A percentile compares a stretch with the other conserved stretches of the same genome.
Evolutionary conservation across 2,888 invertebrate genomes (phyloP).

Genomic region (Cenopis cana): DNA sequence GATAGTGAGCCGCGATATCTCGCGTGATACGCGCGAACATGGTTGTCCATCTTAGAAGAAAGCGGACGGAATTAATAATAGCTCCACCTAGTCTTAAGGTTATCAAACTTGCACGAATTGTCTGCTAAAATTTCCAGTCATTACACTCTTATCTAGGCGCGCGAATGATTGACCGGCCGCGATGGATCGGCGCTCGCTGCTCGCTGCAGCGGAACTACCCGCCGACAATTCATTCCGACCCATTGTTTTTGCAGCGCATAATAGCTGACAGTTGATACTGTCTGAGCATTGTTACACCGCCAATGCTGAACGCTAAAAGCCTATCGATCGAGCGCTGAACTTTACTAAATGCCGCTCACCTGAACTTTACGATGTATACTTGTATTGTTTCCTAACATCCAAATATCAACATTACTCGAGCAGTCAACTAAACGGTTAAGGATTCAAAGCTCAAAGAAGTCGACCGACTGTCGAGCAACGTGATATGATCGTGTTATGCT

Average conservation of each 20-base stretch:
- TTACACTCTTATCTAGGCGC: too few relatives aligned
- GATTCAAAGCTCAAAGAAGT: not conserved
- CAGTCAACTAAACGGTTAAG: not conserved
- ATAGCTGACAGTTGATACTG: constrained; percentile 13
- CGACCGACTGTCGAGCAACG: not conserved
- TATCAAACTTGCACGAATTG: too few relatives aligned
- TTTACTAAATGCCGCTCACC: constrained; percentile 26
- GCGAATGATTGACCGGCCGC: constrained; percentile 23
- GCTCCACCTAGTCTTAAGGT: too few relatives aligned
- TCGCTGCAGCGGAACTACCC: not conserved
- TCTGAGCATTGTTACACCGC: not conserved
- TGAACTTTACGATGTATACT: constrained; percentile 31
- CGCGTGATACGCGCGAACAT: constrained; percentile 12
- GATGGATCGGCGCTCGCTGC: not conserved
- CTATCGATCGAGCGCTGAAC: constrained; percentile 20
- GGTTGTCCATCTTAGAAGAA: too few relatives aligned
- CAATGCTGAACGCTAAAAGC: constrained; percentile 2
- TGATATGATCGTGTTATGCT: not conserved
- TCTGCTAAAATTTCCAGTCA: too few relatives aligned
- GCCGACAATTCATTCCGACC: constrained; percentile 27
- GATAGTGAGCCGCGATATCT: constrained; percentile 3
- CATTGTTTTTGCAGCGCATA: constrained; percentile 18
- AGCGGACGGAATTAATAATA: too few relatives aligned
- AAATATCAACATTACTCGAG: constrained; percentile 5
- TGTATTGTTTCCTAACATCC: constrained; percentile 4